Evolutionary conservation across 2,797 vertebrate species (phyloP).

Genomic region (Bradypodion pumilum): DNA sequence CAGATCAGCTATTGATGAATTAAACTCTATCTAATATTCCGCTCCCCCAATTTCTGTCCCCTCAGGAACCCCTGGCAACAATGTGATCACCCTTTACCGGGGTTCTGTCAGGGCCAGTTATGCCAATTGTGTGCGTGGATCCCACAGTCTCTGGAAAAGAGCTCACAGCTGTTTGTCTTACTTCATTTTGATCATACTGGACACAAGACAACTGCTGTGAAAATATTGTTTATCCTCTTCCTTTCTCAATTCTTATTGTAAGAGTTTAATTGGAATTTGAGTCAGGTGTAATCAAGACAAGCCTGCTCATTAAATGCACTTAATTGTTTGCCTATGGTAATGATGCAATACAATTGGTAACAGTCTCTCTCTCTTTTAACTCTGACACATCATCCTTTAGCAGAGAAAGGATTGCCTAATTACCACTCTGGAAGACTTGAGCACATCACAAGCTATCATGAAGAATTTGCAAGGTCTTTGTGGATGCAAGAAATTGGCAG

Average conservation of each 20-base stretch:
- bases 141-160: constrained; percentile 31
- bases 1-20: too few species aligned
- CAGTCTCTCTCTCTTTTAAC: constrained; percentile 10
- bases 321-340: constrained; percentile 21
- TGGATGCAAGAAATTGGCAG: not conserved
- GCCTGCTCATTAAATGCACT: constrained; percentile 19
- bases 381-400: not conserved
- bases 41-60: too few species aligned
- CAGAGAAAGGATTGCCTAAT: not conserved
- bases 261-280: constrained; percentile 19
- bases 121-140: too few species aligned
- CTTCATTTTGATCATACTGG: constrained; percentile 28
- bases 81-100: too few species aligned
- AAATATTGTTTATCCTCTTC: not conserved
- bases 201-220: constrained; percentile 17
- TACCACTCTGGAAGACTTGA: not conserved
- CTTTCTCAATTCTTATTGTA: constrained; percentile 32
- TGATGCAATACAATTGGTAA: not conserved
- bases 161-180: constrained; percentile 49
- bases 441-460: not conserved
- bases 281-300: not conserved
- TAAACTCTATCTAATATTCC: too few species aligned
- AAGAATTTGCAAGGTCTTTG: not conserved
- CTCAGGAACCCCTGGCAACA: too few species aligned
- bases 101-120: too few species aligned